phyloP scores from a whole-genome alignment of 2,113 vertebrate species.

The Macaca fascicularis region DNA sequence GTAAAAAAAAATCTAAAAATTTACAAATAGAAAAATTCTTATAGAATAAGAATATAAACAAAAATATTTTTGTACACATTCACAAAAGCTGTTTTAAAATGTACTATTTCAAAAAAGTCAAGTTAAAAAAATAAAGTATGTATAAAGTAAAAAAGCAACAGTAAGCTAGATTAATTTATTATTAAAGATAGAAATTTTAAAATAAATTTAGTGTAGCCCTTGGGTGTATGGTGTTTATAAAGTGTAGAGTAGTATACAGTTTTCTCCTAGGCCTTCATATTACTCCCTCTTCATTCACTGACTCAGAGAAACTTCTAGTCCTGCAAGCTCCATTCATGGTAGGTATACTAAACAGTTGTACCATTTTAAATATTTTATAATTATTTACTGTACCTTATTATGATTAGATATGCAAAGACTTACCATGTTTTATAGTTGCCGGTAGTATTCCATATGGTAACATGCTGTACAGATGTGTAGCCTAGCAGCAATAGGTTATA shows the following conservation, averaged over 20 bases:
- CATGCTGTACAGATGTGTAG: not conserved
- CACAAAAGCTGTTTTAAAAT: not conserved
- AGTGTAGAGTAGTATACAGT: not conserved
- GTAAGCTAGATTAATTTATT: not conserved
- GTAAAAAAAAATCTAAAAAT: not conserved
- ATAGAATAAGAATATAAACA: not conserved
- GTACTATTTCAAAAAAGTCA: not conserved
- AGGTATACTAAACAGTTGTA: not conserved
- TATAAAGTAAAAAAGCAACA: not conserved
- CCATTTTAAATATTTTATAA: not conserved
- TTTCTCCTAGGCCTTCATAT: not conserved
- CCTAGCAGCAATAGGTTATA: not conserved
- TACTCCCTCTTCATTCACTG: not conserved
- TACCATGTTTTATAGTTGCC: not conserved
- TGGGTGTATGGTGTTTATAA: not conserved
- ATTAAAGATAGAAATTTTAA: not conserved
- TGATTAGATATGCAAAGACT: not conserved
- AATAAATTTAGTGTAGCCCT: not conserved
- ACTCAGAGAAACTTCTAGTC: not conserved
- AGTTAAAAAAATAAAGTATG: not conserved
- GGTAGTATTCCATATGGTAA: not conserved
- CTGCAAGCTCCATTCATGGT: not conserved
- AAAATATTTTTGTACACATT: not conserved
- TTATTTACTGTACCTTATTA: not conserved
- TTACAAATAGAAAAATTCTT: not conserved